These are phyloP conservation scores for Ischnus inquisitorius DNA, from an alignment of 2,888 invertebrate genomes.

Conservation along the genomic window DNA sequence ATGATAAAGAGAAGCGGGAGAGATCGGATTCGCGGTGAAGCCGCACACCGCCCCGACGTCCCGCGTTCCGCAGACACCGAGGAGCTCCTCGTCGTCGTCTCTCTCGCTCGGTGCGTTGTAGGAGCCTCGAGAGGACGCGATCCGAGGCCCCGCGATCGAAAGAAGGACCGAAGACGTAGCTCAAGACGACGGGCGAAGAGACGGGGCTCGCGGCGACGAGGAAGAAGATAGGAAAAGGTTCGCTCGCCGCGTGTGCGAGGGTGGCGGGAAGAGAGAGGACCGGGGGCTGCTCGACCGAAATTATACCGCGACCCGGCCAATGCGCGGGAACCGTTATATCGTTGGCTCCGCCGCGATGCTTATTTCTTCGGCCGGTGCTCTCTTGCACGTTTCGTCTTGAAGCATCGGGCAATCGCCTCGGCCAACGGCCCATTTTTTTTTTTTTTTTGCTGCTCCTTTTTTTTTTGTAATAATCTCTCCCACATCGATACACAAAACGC, in stretches of 20 bases:
- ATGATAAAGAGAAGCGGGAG: constrained; percentile 67
- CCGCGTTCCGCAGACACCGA: constrained; percentile 37
- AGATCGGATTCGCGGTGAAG: constrained; percentile 67
- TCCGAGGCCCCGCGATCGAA: constrained; percentile 9
- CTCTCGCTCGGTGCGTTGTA: constrained; percentile 57
- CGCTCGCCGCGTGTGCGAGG: constrained; percentile 64
- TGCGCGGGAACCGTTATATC: constrained; percentile 72
- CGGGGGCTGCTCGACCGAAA: constrained; percentile 73
- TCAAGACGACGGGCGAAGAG: constrained; percentile 25
- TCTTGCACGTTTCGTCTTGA: constrained; percentile 37
- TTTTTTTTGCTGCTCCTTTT: too few relatives aligned
- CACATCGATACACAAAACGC: constrained; percentile 35
- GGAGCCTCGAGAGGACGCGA: constrained; percentile 48
- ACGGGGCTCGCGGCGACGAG: constrained; percentile 35
- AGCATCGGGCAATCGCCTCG: constrained; percentile 45
- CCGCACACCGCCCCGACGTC: constrained; percentile 52
- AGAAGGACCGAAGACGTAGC: constrained; percentile 32
- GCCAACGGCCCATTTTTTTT: constrained; percentile 64
- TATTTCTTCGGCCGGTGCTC: constrained; percentile 35
- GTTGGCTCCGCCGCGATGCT: constrained; percentile 64
- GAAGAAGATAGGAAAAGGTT: constrained; percentile 70
- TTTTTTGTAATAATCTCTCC: constrained; percentile 48
- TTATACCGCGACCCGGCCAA: constrained; percentile 70
- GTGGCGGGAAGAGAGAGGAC: constrained; percentile 49
- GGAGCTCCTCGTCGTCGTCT: constrained; percentile 14